phyloP scores from a whole-genome alignment of 2,113 vertebrate species.

The Craseonycteris thonglongyai region DNA sequence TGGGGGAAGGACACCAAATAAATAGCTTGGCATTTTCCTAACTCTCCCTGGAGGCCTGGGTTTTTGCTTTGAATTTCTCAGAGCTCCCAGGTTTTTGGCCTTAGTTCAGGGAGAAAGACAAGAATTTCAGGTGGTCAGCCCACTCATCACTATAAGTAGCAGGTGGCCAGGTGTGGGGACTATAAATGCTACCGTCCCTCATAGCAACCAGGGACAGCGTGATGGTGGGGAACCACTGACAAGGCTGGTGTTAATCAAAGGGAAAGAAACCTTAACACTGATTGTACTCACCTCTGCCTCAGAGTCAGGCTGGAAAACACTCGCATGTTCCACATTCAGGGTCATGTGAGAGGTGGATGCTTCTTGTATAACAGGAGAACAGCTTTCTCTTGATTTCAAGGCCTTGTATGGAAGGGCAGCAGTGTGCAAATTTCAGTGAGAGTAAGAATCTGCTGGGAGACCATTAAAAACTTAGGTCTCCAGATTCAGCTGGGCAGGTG shows the following conservation, averaged over 20 bases:
- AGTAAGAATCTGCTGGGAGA: not conserved
- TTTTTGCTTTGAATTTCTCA: slow-evolving; percentile 15
- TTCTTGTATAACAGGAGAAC: not conserved
- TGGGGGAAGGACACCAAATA: not conserved
- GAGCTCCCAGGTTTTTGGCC: slow-evolving; percentile 58
- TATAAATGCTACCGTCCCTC: slow-evolving; percentile 6
- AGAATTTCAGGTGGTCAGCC: slow-evolving; percentile 58
- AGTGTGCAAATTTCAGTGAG: not conserved
- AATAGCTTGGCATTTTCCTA: not conserved
- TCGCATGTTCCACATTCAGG: not conserved
- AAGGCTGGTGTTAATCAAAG: not conserved
- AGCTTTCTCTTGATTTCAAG: not conserved
- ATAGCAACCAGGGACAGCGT: not conserved
- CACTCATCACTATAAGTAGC: slow-evolving; percentile 50
- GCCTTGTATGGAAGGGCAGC: not conserved
- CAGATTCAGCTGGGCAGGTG: not conserved
- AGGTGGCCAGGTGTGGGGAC: slow-evolving; percentile 15
- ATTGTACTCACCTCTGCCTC: not conserved
- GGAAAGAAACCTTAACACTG: not conserved
- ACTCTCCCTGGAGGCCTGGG: not conserved
- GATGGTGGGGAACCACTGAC: not conserved
- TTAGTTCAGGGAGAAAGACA: slow-evolving; percentile 15
- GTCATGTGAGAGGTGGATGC: not conserved
- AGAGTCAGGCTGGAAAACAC: not conserved
- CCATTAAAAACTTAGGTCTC: not conserved